Percentiles rank a stretch among this genome's conserved stretches.
These are phyloP conservation scores for Microcebus griseorufus DNA, from an alignment of 2,113 vertebrate species.

Conservation along the genomic window DNA sequence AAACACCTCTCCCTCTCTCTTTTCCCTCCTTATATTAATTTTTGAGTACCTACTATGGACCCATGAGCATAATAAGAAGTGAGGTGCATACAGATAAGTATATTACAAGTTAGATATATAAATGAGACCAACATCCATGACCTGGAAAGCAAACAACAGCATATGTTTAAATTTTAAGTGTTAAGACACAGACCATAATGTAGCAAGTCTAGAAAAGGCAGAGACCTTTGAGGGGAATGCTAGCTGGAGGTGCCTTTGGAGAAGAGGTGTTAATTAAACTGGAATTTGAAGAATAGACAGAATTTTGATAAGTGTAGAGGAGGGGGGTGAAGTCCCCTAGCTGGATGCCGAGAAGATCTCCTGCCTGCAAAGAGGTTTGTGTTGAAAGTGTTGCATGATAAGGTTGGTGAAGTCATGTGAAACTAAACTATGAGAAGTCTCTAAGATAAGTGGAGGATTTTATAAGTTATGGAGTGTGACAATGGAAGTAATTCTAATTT, in stretches of 20 bases:
- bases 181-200: neutral
- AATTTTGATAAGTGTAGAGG: neutral
- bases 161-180: neutral
- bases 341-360: neutral
- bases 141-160: neutral
- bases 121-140: accelerated
- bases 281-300: neutral
- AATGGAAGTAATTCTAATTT: neutral
- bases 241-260: neutral
- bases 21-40: neutral
- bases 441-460: neutral
- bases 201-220: neutral
- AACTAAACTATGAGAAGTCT: neutral
- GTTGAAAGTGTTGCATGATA: neutral
- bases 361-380: neutral
- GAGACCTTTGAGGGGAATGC: neutral
- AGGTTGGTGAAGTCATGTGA: neutral
- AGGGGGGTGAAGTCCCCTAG: neutral
- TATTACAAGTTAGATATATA: neutral
- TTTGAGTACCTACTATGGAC: neutral
- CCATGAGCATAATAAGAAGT: neutral
- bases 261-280: neutral
- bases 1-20: neutral
- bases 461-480: neutral
- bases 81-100: neutral